Percentiles rank a stretch among this genome's conserved stretches.
Evolutionary conservation across 2,888 invertebrate species (phyloP).

Genomic region (Gari tellinella): DNA sequence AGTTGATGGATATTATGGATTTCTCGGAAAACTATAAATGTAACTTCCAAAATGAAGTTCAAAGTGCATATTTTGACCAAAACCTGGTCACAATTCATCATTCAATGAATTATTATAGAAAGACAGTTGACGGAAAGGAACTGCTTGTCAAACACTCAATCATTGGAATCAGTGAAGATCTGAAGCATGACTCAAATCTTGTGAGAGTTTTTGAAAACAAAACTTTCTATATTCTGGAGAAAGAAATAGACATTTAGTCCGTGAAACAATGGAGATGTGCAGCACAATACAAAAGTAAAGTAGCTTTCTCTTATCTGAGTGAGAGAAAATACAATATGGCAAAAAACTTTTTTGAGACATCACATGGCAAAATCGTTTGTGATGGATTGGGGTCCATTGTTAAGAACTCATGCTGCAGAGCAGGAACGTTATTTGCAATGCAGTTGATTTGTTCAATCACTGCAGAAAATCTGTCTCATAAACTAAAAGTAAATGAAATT

Average conservation of each 20-base stretch:
- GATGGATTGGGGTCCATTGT: conserved; percentile 19
- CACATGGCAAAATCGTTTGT: conserved; percentile 30
- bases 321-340: too few relatives aligned
- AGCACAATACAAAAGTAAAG: conserved; percentile 20
- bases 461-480: too few relatives aligned
- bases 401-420: conserved; percentile 29
- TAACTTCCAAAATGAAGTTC: conserved; percentile 28
- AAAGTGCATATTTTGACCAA: conserved; percentile 29
- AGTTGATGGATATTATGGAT: conserved; percentile 32
- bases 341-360: conserved; percentile 36
- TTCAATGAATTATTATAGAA: conserved; percentile 29
- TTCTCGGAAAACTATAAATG: conserved; percentile 37
- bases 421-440: conserved; percentile 21
- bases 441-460: too few relatives aligned
- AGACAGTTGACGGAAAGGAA: conserved; percentile 7
- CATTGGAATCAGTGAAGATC: conserved; percentile 29
- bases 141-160: conserved; percentile 20
- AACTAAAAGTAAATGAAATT: too few relatives aligned
- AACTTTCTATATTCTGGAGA: background rate
- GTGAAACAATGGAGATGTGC: conserved; percentile 15
- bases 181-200: conserved; percentile 28
- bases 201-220: conserved; percentile 18
- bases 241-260: background rate
- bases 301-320: too few relatives aligned
- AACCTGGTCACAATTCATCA: conserved; percentile 36